Evolutionary conservation across 2,797 vertebrate species (phyloP).

Genomic region (Lepilemur ruficaudatus): DNA sequence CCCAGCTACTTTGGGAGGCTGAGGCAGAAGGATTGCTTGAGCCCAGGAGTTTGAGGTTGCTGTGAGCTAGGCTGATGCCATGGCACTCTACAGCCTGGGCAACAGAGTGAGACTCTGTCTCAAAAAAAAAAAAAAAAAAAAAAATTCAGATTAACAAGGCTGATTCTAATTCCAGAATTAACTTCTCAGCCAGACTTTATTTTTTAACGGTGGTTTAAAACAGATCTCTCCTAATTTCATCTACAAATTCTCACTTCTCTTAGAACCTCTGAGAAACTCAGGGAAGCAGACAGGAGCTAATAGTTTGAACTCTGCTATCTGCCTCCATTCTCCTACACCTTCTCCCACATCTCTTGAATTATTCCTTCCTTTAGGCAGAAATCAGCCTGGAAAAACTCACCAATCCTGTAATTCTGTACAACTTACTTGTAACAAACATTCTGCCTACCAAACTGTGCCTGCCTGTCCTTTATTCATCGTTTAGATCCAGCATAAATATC

Average conservation of each 20-base stretch:
- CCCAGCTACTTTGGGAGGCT: no score
- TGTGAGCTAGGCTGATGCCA: no score
- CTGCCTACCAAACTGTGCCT: background rate
- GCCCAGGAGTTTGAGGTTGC: no score
- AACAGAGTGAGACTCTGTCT: no score
- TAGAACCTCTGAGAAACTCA: background rate
- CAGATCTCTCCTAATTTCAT: background rate
- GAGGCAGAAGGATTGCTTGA: no score
- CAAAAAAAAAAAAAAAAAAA: no score
- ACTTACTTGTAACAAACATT: background rate
- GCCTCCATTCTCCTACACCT: background rate
- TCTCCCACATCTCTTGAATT: background rate
- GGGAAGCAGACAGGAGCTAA: background rate
- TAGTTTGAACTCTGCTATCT: background rate
- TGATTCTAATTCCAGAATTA: slow-evolving; percentile 35
- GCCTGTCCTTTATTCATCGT: background rate
- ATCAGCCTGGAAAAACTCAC: background rate
- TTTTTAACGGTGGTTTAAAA: background rate
- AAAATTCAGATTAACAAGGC: background rate
- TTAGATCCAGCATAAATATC: background rate
- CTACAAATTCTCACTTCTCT: slow-evolving; percentile 22
- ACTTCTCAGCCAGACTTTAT: slow-evolving; percentile 5
- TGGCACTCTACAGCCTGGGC: no score
- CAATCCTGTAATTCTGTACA: background rate
- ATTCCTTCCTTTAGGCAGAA: background rate